These are phyloP conservation scores for Oceanodroma tethys DNA, from an alignment of 2,113 vertebrate genomes.

Conservation along the genomic window DNA sequence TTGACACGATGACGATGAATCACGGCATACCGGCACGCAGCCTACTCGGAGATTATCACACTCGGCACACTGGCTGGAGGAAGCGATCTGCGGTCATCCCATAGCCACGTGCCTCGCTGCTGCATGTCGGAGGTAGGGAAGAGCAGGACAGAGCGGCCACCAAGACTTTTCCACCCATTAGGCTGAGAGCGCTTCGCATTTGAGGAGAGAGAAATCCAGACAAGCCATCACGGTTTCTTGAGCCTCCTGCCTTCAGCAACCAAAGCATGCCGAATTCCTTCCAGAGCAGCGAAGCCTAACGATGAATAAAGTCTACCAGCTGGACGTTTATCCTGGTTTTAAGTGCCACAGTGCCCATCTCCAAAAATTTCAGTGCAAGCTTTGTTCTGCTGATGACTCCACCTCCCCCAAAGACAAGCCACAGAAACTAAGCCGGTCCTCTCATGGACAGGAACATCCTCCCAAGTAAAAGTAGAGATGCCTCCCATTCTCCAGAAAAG, in stretches of 20 bases:
- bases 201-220: not conserved
- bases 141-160: not conserved
- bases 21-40: not conserved
- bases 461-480: not conserved
- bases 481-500: not conserved
- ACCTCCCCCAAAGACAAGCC: not conserved
- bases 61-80: not conserved
- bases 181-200: rapidly evolving
- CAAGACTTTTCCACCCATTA: rapidly evolving
- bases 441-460: not conserved
- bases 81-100: not conserved
- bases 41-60: not conserved
- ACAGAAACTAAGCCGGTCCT: not conserved
- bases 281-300: not conserved
- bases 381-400: not conserved
- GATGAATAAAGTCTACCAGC: not conserved
- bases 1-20: rapidly evolving
- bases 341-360: not conserved
- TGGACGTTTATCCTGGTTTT: rapidly evolving
- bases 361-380: not conserved
- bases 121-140: rapidly evolving
- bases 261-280: rapidly evolving
- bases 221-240: rapidly evolving
- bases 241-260: not conserved
- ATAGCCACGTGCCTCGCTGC: not conserved